phyloP scores from a whole-genome alignment of 2,113 vertebrate genomes.

The Asarcornis scutulata region DNA sequence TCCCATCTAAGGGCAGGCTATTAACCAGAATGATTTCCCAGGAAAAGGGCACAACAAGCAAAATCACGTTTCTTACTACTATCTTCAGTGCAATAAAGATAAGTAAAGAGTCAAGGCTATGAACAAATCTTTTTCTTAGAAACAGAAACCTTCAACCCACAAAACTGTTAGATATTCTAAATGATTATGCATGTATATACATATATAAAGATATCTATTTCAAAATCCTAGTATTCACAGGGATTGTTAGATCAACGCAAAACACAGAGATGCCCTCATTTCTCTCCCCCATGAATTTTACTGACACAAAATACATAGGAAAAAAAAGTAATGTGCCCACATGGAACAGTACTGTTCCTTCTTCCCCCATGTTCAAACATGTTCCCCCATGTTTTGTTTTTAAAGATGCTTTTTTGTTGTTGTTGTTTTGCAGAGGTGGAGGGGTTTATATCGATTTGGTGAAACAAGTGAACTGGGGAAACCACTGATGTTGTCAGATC shows the following conservation, averaged over 20 bases:
- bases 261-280: background rate
- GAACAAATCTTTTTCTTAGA: background rate
- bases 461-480: constrained; percentile 10
- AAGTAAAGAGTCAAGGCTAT: background rate
- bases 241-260: background rate
- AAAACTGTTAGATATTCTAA: background rate
- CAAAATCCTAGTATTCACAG: background rate
- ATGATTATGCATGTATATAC: background rate
- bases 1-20: background rate
- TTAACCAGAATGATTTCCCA: background rate
- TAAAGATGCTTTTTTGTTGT: background rate
- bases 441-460: background rate
- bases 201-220: background rate
- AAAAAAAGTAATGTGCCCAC: background rate
- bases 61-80: background rate
- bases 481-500: background rate
- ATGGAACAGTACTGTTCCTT: background rate
- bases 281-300: background rate
- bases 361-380: background rate
- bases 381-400: background rate
- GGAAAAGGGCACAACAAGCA: background rate
- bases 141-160: background rate
- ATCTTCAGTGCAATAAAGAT: background rate
- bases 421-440: background rate
- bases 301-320: background rate